Percentiles rank a stretch among this genome's conserved stretches.
phyloP scores from a whole-genome alignment of 2,113 vertebrate species.

The Dicerorhinus sumatrensis region DNA sequence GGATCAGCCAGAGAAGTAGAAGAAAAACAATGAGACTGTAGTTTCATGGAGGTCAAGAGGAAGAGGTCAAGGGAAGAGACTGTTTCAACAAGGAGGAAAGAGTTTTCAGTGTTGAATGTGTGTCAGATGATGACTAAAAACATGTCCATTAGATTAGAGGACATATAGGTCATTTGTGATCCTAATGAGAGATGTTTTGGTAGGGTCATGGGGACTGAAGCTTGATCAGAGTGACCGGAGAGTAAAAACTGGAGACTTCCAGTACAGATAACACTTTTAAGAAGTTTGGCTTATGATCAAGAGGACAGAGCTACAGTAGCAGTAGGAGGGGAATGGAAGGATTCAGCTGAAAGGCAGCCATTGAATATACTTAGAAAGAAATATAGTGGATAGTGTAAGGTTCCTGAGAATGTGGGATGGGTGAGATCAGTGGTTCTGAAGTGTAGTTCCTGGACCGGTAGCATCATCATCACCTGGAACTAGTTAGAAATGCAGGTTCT shows the following conservation, averaged over 20 bases:
- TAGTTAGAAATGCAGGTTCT: constrained; percentile 27
- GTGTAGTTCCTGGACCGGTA: not conserved
- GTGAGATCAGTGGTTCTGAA: not conserved
- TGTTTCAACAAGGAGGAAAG: not conserved
- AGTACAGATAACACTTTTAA: not conserved
- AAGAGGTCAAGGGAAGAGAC: not conserved
- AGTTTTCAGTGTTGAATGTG: constrained; percentile 15
- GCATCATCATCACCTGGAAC: not conserved
- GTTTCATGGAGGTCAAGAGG: not conserved
- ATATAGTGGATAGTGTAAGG: not conserved
- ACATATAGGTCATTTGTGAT: not conserved
- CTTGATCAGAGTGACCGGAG: not conserved
- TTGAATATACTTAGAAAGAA: constrained; percentile 19
- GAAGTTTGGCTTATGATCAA: not conserved
- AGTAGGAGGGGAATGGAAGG: not conserved
- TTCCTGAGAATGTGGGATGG: not conserved
- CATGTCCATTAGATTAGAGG: not conserved
- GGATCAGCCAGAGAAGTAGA: not conserved
- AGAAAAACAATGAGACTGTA: constrained; percentile 2
- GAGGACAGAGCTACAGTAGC: not conserved
- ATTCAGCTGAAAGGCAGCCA: constrained; percentile 1
- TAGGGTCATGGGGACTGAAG: not conserved
- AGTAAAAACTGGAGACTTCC: not conserved
- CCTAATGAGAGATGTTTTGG: not conserved
- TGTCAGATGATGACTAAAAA: not conserved